A percentile compares a stretch with the other conserved stretches of the same genome.
These are phyloP conservation scores for Pholis gunnellus DNA, from an alignment of 2,113 vertebrate genomes.

Conservation along the genomic window DNA sequence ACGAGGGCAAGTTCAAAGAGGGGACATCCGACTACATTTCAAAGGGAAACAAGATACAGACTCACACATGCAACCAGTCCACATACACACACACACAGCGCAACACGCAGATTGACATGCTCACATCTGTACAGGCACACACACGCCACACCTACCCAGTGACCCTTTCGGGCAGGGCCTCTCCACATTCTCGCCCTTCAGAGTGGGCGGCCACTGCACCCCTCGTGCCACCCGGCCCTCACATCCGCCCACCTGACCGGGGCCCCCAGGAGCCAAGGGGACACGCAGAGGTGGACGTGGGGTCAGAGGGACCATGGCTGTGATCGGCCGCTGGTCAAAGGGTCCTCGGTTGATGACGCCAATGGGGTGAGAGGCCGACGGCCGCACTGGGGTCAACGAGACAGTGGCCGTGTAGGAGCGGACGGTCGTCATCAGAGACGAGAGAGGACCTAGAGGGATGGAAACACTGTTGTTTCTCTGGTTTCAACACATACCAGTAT, in stretches of 20 bases:
- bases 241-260: slow-evolving; percentile 85
- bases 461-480: background rate
- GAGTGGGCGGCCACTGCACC: slow-evolving; percentile 91
- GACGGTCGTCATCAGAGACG: slow-evolving; percentile 80
- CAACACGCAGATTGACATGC: slow-evolving; percentile 24
- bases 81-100: slow-evolving; percentile 30
- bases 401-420: slow-evolving; percentile 83
- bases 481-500: background rate
- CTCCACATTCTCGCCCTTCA: slow-evolving; percentile 91
- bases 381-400: slow-evolving; percentile 83
- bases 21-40: slow-evolving; percentile 69
- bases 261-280: slow-evolving; percentile 80
- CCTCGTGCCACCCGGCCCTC: slow-evolving; percentile 88
- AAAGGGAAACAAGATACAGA: slow-evolving; percentile 67
- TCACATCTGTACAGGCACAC: slow-evolving; percentile 25
- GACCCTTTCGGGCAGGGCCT: slow-evolving; percentile 94
- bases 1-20: slow-evolving; percentile 68
- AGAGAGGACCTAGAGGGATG: slow-evolving; percentile 69
- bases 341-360: slow-evolving; percentile 92
- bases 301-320: slow-evolving; percentile 88
- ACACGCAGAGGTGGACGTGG: slow-evolving; percentile 86
- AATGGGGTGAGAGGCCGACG: slow-evolving; percentile 90
- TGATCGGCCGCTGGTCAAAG: slow-evolving; percentile 87
- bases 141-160: slow-evolving; percentile 82
- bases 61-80: slow-evolving; percentile 20